Base-by-base conservation (phyloP, 2,113 vertebrate species). In the Eretmochelys imbricata region DNA sequence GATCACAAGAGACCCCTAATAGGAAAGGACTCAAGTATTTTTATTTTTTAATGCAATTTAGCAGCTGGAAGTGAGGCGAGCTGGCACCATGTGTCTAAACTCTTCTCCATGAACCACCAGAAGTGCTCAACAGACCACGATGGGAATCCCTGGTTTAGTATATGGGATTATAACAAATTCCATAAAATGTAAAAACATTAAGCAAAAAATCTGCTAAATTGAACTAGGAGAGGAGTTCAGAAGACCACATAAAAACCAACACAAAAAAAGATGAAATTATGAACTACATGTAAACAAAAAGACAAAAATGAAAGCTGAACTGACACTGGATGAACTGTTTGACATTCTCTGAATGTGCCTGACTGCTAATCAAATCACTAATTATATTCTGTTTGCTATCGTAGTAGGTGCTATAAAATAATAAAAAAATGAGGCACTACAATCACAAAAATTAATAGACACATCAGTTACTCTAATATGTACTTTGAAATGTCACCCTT, bases 391-490 rank as follows among this genome's bases (percentile, higher is more conserved):
- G 7, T 79, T 48, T 42, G 38, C 38, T 42, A 42, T 42, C 38
- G 38, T 42, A 42, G 38, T 42, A 42, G 38, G 38, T 42, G 38
- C 38, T 42, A 42, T 42, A 42, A 42, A 42, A 42, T 42, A 42
- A 42, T 42, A 42, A 42, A 42, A 42, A 3, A 93, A 92, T 62
- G 22, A 85, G 62, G 82, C 50, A 50, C 24, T 55, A 50, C 35
- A 79, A 83, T 87, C 87, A 90, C 80, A 88, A 81, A 91, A 48
- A 85, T 55, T 84, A 91, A 88, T 75, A 79, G 86, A 93, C 48
- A 69, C 1, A 22, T 85, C 76, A 85, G 13, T 93, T 85, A 85
- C 27, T 89, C 16, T 86, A 88, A 82, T 55, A 84, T 0, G 0
- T 55, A 17, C 35, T 83, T 89, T 54, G 80, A 93, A 93, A 87